phyloP scores from a whole-genome alignment of 2,113 vertebrate genomes.

The Lota lota region DNA sequence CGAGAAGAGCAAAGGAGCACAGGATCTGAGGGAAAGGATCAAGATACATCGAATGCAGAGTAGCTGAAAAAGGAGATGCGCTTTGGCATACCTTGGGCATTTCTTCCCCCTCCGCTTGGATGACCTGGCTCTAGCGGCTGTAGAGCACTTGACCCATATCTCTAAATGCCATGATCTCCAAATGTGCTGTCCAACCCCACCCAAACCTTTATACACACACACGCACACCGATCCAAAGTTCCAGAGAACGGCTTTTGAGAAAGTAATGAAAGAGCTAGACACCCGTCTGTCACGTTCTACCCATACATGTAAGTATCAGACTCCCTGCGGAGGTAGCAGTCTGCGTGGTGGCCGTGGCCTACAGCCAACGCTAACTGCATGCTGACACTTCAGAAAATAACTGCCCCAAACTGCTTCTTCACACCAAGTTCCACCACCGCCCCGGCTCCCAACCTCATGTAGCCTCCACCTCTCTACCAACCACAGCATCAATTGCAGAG shows the following conservation, averaged over 20 bases:
- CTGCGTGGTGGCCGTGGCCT: not conserved
- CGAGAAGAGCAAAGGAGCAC: conserved; percentile 47
- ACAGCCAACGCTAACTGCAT: not conserved
- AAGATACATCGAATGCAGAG: conserved; percentile 67
- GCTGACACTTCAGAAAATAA: not conserved
- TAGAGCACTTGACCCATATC: conserved; percentile 50
- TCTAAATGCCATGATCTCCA: conserved; percentile 22
- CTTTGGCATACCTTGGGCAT: conserved; percentile 69
- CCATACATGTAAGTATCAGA: too few species aligned
- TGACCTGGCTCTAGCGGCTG: conserved; percentile 28
- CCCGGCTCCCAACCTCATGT: too few species aligned
- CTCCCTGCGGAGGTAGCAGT: too few species aligned
- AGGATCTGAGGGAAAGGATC: conserved; percentile 41
- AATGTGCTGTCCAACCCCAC: not conserved
- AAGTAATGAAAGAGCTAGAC: too few species aligned
- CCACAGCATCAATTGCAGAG: not conserved
- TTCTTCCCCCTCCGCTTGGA: conserved; percentile 56
- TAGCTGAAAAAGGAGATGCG: conserved; percentile 76
- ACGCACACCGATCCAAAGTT: too few species aligned
- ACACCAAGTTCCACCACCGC: not conserved
- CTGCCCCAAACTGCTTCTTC: not conserved
- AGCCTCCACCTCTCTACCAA: not conserved
- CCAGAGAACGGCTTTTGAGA: too few species aligned
- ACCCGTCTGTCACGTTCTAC: too few species aligned
- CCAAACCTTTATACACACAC: not conserved